Evolutionary conservation across 2,113 vertebrate genomes (phyloP).

Genomic region (Trematocara unimaculatum): DNA sequence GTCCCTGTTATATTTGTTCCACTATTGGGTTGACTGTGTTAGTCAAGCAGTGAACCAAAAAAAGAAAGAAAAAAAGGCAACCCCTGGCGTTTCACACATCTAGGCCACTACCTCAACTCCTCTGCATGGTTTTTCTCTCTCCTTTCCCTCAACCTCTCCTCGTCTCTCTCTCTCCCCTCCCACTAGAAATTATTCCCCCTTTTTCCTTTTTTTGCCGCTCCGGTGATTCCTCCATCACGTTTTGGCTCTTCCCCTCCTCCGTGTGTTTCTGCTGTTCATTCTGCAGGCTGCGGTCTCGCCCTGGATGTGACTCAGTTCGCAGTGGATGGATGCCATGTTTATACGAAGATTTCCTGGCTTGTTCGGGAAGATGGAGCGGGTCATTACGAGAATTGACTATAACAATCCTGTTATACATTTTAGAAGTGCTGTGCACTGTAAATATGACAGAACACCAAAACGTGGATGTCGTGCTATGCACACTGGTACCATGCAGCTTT

Average conservation of each 20-base stretch:
- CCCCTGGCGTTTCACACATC: constrained; percentile 60
- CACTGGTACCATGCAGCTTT: background rate
- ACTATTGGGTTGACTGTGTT: background rate
- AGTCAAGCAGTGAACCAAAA: constrained; percentile 48
- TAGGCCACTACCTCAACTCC: constrained; percentile 45
- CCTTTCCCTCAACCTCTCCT: background rate
- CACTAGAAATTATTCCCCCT: constrained; percentile 25
- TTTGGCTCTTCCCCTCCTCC: background rate
- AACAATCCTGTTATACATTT: constrained; percentile 13
- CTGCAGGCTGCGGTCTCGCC: constrained; percentile 11
- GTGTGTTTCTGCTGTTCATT: constrained; percentile 4
- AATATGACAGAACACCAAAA: background rate
- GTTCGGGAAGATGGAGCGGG: constrained; percentile 22
- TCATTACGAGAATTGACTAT: constrained; percentile 5
- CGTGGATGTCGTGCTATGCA: background rate
- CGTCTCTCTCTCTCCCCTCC: constrained; percentile 18
- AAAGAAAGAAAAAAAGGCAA: constrained; percentile 3
- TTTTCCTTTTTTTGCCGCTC: constrained; percentile 21
- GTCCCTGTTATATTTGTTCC: constrained; percentile 11
- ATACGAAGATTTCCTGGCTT: constrained; percentile 36
- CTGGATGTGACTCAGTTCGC: constrained; percentile 31
- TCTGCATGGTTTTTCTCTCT: background rate
- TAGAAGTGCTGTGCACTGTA: background rate
- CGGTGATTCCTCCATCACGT: constrained; percentile 47
- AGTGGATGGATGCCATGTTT: constrained; percentile 48